These are phyloP conservation scores for Sebastes flavidus DNA, from an alignment of 2,797 vertebrate species.

Conservation along the genomic window DNA sequence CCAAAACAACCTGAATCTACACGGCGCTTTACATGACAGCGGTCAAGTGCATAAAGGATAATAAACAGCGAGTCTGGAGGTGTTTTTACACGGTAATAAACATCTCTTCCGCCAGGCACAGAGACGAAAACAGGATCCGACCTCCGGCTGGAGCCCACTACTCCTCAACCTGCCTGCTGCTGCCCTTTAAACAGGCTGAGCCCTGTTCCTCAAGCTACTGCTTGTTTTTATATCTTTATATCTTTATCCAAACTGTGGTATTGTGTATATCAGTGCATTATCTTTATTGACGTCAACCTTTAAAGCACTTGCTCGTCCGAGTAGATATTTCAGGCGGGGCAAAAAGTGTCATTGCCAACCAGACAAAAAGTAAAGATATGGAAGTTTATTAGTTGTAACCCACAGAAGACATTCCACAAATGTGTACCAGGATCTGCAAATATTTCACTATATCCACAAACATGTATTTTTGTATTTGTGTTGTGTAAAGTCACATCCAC, in stretches of 20 bases:
- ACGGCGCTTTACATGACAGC: constrained; percentile 41
- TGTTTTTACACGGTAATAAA: constrained; percentile 72
- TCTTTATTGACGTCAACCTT: constrained; percentile 24
- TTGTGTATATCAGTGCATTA: neutral
- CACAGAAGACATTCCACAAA: too few species aligned
- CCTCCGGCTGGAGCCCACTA: constrained; percentile 60
- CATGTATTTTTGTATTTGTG: too few species aligned
- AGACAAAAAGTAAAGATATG: constrained; percentile 5
- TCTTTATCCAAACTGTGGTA: neutral
- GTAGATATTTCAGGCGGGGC: constrained; percentile 56
- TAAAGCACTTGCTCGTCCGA: constrained; percentile 13
- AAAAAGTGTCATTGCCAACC: constrained; percentile 31
- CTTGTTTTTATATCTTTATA: constrained; percentile 14
- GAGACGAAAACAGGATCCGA: constrained; percentile 75
- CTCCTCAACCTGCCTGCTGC: constrained; percentile 39
- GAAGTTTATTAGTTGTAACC: too few species aligned
- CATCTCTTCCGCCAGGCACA: constrained; percentile 69
- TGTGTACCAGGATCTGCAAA: too few species aligned
- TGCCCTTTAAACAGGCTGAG: constrained; percentile 73
- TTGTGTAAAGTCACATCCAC: too few species aligned
- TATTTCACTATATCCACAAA: too few species aligned
- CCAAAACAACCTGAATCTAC: neutral
- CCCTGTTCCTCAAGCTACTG: constrained; percentile 13
- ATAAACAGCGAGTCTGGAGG: constrained; percentile 44
- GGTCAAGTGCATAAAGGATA: constrained; percentile 72